phyloP scores from a whole-genome alignment of 2,888 invertebrate genomes.

The Crocallis elinguaria region DNA sequence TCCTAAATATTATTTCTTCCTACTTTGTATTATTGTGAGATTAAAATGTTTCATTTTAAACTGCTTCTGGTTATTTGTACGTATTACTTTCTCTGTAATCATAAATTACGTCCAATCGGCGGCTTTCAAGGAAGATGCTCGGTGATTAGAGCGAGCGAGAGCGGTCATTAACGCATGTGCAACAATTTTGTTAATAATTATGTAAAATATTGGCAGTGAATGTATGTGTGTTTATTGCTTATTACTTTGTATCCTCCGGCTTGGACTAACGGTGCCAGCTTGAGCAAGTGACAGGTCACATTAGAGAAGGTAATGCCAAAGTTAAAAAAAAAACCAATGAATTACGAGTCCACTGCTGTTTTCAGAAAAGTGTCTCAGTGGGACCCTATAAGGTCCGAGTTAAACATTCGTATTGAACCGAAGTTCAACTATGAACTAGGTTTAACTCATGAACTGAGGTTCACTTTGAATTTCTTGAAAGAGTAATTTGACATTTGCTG shows the following conservation, averaged over 20 bases:
- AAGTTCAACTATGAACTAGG: too few species aligned
- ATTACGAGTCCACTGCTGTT: too few species aligned
- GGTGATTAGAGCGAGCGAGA: constrained; percentile 53
- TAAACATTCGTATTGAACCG: too few species aligned
- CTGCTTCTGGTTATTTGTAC: constrained; percentile 49
- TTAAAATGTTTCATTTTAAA: constrained; percentile 50
- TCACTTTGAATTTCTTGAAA: too few species aligned
- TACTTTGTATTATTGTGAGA: constrained; percentile 56
- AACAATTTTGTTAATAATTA: constrained; percentile 72
- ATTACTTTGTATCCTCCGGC: constrained; percentile 71
- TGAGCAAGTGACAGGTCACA: constrained; percentile 46
- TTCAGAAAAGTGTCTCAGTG: too few species aligned
- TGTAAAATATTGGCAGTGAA: constrained; percentile 69
- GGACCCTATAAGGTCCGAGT: too few species aligned
- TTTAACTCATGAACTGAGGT: too few species aligned
- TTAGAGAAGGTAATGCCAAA: constrained; percentile 44
- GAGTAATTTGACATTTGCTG: too few species aligned
- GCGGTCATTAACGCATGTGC: constrained; percentile 66
- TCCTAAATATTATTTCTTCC: constrained; percentile 54
- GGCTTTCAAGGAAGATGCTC: constrained; percentile 54
- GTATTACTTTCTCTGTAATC: constrained; percentile 53
- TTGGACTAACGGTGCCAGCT: constrained; percentile 65
- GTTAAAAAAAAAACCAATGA: too few species aligned
- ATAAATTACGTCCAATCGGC: constrained; percentile 53
- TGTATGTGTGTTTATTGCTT: constrained; percentile 72